phyloP scores from a whole-genome alignment of 2,797 vertebrate genomes.

The Labroides dimidiatus region DNA sequence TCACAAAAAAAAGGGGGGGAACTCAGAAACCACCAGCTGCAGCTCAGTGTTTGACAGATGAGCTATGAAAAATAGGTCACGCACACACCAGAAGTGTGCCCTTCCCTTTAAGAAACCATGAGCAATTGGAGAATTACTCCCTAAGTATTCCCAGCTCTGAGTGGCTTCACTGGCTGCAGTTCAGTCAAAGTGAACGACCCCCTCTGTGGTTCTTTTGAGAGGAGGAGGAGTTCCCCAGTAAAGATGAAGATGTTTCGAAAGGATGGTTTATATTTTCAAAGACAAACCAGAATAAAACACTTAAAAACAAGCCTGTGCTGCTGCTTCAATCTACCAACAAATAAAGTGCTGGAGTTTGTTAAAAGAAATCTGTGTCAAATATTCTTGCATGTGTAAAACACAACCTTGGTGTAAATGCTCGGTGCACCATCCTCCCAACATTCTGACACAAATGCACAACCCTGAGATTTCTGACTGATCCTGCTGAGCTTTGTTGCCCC shows the following conservation, averaged over 20 bases:
- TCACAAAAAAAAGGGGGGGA: conserved; percentile 60
- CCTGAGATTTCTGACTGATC: conserved; percentile 5
- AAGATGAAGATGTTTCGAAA: conserved; percentile 23
- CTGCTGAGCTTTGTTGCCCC: conserved; percentile 38
- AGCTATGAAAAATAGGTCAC: conserved; percentile 83
- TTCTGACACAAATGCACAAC: conserved; percentile 26
- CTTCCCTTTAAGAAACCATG: conserved; percentile 70
- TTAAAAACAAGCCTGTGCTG: background rate
- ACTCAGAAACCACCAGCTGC: conserved; percentile 69
- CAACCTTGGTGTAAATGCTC: background rate
- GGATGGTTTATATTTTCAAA: conserved; percentile 27
- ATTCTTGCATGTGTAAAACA: background rate
- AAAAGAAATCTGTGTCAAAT: conserved; percentile 3
- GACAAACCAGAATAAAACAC: background rate
- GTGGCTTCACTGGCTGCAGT: conserved; percentile 54
- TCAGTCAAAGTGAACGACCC: conserved; percentile 57
- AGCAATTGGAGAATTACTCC: conserved; percentile 78
- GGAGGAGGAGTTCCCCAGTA: conserved; percentile 27
- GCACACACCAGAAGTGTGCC: conserved; percentile 69
- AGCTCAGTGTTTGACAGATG: conserved; percentile 63
- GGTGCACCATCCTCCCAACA: background rate
- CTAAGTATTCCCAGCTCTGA: conserved; percentile 68
- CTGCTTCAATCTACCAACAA: conserved; percentile 7
- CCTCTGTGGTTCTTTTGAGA: conserved; percentile 53
- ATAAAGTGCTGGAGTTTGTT: conserved; percentile 2